Conservation (phyloP, 1,140 invertebrate species). For the Trichoplusia ni region DNA sequence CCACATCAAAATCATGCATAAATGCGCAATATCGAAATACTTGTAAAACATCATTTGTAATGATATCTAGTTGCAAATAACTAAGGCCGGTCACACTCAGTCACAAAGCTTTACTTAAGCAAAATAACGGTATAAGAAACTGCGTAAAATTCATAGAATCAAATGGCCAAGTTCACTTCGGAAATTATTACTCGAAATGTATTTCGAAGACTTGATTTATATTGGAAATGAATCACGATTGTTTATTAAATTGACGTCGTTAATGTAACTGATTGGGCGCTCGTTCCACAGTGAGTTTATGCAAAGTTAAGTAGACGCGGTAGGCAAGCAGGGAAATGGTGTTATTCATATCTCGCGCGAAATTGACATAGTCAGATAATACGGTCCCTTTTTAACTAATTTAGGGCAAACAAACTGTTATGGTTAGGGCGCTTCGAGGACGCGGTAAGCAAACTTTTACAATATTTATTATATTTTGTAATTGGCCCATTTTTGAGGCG, state of each 20-base stretch:
- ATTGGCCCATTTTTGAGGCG: slow-evolving; percentile 60
- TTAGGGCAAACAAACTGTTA: slow-evolving; percentile 71
- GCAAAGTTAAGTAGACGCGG: not conserved
- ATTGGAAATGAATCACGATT: not conserved
- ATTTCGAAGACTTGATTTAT: not conserved
- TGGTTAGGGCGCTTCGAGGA: slow-evolving; percentile 59
- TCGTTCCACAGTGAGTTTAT: not conserved
- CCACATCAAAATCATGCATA: too few species aligned
- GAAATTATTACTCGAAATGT: not conserved
- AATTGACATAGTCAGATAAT: slow-evolving; percentile 71
- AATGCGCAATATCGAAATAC: too few species aligned
- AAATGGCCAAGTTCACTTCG: not conserved
- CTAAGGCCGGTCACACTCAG: too few species aligned
- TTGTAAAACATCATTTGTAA: too few species aligned
- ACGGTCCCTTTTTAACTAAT: slow-evolving; percentile 61
- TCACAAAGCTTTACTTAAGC: not conserved
- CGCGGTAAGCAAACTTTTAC: slow-evolving; percentile 54
- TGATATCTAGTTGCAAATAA: too few species aligned
- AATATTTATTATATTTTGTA: slow-evolving; percentile 78
- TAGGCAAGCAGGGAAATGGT: slow-evolving; percentile 13
- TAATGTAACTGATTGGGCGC: not conserved
- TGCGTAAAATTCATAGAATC: not conserved
- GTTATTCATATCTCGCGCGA: slow-evolving; percentile 41
- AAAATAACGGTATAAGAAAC: not conserved
- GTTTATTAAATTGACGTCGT: not conserved